phyloP scores from a whole-genome alignment of 2,888 invertebrate genomes.

The Metopia argyrocephala region DNA sequence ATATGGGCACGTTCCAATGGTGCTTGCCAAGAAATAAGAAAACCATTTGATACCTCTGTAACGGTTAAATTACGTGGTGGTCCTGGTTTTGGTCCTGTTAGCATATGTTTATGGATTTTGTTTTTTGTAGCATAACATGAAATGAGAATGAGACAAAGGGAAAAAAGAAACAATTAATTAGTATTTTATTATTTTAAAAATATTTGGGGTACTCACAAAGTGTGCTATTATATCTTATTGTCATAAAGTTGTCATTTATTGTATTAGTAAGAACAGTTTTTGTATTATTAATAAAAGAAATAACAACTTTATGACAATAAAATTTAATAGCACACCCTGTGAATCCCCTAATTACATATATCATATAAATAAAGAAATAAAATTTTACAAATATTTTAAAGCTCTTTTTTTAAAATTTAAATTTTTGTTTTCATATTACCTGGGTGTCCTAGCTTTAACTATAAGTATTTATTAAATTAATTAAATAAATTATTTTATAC shows the following conservation, averaged over 20 bases:
- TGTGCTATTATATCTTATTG: too few relatives aligned
- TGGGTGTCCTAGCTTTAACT: constrained; percentile 26
- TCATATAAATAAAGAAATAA: not conserved
- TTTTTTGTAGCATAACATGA: not conserved
- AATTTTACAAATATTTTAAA: constrained; percentile 47
- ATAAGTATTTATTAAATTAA: not conserved
- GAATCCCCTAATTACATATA: too few relatives aligned
- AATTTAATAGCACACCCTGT: too few relatives aligned
- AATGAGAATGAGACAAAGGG: not conserved
- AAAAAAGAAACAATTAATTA: not conserved
- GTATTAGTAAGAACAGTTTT: too few relatives aligned
- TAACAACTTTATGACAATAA: too few relatives aligned
- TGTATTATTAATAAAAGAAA: too few relatives aligned
- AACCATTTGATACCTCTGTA: constrained; percentile 92
- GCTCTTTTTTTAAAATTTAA: constrained; percentile 37
- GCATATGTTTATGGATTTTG: too few relatives aligned
- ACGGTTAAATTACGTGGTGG: constrained; percentile 94
- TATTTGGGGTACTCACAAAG: too few relatives aligned
- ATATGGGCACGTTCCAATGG: constrained; percentile 89
- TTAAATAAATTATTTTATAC: not conserved
- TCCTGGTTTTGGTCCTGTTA: constrained; percentile 92
- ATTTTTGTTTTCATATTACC: constrained; percentile 31
- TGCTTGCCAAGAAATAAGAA: constrained; percentile 93
- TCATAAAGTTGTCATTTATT: too few relatives aligned
- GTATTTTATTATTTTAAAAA: not conserved